Conservation (phyloP, 2,888 invertebrate species). For the Epicampocera succincta region DNA sequence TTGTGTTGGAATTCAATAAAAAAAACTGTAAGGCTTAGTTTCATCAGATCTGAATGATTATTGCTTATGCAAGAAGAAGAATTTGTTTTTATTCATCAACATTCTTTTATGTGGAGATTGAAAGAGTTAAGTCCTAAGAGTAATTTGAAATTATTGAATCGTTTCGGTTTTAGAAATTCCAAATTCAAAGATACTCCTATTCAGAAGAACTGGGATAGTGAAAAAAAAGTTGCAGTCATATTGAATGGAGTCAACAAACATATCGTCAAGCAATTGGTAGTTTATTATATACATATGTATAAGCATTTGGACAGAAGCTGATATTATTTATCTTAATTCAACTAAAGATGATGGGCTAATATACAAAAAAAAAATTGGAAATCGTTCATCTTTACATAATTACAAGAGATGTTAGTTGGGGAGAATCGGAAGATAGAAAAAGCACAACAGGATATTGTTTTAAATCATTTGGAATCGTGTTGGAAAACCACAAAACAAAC, state of each 20-base stretch:
- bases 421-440: not conserved
- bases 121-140: constrained; percentile 3
- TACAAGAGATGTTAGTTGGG: constrained; percentile 5
- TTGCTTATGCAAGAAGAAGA: constrained; percentile 28
- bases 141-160: constrained; percentile 31
- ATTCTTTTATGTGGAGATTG: constrained; percentile 14
- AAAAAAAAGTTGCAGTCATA: not conserved
- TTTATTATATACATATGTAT: not conserved
- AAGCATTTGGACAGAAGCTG: not conserved
- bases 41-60: constrained; percentile 27
- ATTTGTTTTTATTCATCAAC: constrained; percentile 26
- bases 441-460: not conserved
- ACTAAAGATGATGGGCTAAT: not conserved
- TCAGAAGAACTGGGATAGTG: not conserved
- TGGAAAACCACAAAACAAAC: not conserved
- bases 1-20: constrained; percentile 35
- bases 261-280: constrained; percentile 30
- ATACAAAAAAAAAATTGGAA: not conserved
- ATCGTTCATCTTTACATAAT: not conserved
- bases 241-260: constrained; percentile 16
- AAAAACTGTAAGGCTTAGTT: constrained; percentile 3
- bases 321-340: not conserved
- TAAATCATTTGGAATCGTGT: not conserved
- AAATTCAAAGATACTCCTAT: constrained; percentile 17
- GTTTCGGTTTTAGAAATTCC: constrained; percentile 4